Percentiles rank a stretch among this genome's conserved stretches.
Evolutionary conservation across 2,888 invertebrate species (phyloP).

Genomic region (Alentia gelatinosa): DNA sequence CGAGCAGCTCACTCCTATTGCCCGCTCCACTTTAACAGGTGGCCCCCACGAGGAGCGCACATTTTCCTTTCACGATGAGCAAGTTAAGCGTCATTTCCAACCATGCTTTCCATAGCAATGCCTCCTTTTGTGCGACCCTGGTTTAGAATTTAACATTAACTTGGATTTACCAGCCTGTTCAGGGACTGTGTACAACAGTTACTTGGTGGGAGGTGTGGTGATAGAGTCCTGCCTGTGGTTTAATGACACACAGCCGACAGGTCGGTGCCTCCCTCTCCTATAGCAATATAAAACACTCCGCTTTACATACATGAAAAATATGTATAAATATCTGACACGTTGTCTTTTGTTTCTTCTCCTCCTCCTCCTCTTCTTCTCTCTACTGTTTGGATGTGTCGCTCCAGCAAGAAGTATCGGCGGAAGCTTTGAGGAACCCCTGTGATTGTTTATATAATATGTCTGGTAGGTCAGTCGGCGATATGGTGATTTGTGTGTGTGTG

Average conservation of each 20-base stretch:
- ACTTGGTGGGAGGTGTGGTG: too few relatives aligned
- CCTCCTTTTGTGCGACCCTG: background rate
- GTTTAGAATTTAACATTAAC: background rate
- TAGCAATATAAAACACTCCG: constrained; percentile 42
- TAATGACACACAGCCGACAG: too few relatives aligned
- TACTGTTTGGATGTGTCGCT: background rate
- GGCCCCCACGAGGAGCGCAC: too few relatives aligned
- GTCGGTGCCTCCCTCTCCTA: background rate
- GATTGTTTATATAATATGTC: background rate
- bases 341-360: background rate
- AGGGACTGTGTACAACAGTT: too few relatives aligned
- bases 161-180: too few relatives aligned
- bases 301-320: constrained; percentile 26
- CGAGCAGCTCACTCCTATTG: too few relatives aligned
- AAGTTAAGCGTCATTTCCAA: too few relatives aligned
- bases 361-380: background rate
- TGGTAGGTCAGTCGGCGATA: background rate
- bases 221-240: too few relatives aligned
- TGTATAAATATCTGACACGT: constrained; percentile 30
- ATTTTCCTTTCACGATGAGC: too few relatives aligned
- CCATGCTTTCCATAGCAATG: background rate
- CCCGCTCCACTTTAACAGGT: too few relatives aligned
- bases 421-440: background rate
- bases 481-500: background rate
- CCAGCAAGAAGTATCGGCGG: too few relatives aligned